These are phyloP conservation scores for Columba livia DNA, from an alignment of 2,113 vertebrate species.

Conservation along the genomic window DNA sequence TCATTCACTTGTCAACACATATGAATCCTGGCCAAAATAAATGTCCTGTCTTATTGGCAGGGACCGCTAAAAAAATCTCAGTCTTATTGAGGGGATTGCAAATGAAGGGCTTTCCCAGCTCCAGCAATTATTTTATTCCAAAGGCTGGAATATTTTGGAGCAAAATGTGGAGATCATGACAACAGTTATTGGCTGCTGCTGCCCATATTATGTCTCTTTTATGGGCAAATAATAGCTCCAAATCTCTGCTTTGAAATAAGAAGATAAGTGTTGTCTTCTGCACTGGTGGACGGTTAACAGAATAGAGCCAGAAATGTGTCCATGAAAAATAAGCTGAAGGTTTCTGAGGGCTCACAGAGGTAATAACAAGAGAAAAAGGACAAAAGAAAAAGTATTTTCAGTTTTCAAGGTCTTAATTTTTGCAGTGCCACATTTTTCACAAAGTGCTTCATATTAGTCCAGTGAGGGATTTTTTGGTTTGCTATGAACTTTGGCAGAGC, in stretches of 20 bases:
- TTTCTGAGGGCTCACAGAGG: neutral
- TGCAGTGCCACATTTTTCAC: neutral
- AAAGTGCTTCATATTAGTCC: neutral
- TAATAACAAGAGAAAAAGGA: neutral
- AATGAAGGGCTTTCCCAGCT: neutral
- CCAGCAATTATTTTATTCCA: neutral
- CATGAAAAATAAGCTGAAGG: neutral
- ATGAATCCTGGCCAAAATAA: slow-evolving; percentile 1
- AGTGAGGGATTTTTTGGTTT: neutral
- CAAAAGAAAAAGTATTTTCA: neutral
- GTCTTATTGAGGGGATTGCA: neutral
- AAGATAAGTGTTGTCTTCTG: neutral
- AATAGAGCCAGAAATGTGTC: neutral
- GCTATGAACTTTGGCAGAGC: neutral
- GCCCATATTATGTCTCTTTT: neutral
- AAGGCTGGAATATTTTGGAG: neutral
- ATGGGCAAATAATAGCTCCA: neutral
- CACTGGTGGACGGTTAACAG: neutral
- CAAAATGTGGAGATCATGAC: neutral
- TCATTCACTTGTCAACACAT: neutral
- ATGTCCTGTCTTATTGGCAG: neutral
- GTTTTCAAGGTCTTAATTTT: neutral
- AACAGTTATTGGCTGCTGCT: neutral
- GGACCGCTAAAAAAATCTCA: neutral
- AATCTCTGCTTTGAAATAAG: neutral